Evolutionary conservation across 2,113 vertebrate genomes (phyloP).

Genomic region (Montifringilla adamsi): DNA sequence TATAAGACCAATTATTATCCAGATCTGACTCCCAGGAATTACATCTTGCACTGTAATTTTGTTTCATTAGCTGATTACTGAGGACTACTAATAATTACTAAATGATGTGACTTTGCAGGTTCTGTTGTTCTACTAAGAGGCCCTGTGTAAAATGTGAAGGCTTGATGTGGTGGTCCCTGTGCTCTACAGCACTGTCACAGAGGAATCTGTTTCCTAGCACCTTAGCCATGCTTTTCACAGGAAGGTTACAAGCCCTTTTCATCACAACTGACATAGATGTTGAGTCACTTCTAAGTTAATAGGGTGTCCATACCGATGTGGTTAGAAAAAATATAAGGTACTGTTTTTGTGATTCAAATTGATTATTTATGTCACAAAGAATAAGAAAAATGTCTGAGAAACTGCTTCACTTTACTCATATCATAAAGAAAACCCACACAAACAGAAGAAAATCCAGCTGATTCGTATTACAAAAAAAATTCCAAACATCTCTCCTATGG

Average conservation of each 20-base stretch:
- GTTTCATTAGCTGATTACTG: not conserved
- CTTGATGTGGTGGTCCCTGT: not conserved
- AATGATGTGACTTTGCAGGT: not conserved
- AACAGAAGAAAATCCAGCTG: not conserved
- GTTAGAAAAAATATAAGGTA: not conserved
- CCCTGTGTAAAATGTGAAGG: not conserved
- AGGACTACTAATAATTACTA: not conserved
- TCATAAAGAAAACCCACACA: not conserved
- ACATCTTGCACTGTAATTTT: not conserved
- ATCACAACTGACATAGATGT: not conserved
- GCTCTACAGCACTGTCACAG: not conserved
- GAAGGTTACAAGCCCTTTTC: not conserved
- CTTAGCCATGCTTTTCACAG: not conserved
- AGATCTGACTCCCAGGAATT: not conserved
- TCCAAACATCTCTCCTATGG: not conserved
- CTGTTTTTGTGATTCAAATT: not conserved
- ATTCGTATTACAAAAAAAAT: not conserved
- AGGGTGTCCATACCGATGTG: not conserved
- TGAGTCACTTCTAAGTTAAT: not conserved
- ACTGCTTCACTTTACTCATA: not conserved
- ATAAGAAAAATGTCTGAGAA: not conserved
- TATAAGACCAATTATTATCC: not conserved
- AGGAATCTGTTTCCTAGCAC: not conserved
- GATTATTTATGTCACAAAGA: not conserved
- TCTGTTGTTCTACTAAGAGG: not conserved